These are phyloP conservation scores for Euleptes europaea DNA, from an alignment of 2,113 vertebrate genomes.

Conservation along the genomic window DNA sequence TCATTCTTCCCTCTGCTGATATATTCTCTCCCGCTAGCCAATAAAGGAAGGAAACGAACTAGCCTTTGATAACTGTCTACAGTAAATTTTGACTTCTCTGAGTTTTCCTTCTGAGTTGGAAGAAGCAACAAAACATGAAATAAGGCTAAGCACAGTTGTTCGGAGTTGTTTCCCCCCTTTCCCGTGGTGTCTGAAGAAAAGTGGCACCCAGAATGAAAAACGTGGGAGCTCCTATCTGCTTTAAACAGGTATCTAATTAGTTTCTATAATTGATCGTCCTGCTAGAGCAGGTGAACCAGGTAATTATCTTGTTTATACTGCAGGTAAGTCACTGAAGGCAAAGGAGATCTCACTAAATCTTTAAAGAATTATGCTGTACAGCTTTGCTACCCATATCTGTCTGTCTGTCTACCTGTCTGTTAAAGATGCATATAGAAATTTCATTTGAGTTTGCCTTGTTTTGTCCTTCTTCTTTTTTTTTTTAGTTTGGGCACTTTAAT, in stretches of 20 bases:
- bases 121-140: conserved; percentile 76
- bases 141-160: conserved; percentile 71
- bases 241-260: conserved; percentile 76
- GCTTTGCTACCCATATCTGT: conserved; percentile 47
- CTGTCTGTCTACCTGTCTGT: conserved; percentile 56
- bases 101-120: conserved; percentile 62
- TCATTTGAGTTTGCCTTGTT: too few species aligned
- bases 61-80: conserved; percentile 66
- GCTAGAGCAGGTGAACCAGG: conserved; percentile 62
- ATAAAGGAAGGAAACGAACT: conserved; percentile 71
- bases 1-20: conserved; percentile 54
- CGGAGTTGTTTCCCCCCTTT: conserved; percentile 26
- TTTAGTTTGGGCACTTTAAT: too few species aligned
- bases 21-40: conserved; percentile 60
- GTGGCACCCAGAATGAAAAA: conserved; percentile 68
- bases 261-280: conserved; percentile 72
- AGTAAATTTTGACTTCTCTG: conserved; percentile 75
- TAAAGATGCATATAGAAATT: too few species aligned
- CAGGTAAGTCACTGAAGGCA: conserved; percentile 68
- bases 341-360: conserved; percentile 57
- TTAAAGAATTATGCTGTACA: conserved; percentile 65
- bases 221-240: conserved; percentile 65
- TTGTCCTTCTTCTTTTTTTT: too few species aligned
- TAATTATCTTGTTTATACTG: conserved; percentile 75
- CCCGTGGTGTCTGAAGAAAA: conserved; percentile 60